Evolutionary conservation across 2,113 vertebrate genomes (phyloP).

Genomic region (Oxyura jamaicensis): DNA sequence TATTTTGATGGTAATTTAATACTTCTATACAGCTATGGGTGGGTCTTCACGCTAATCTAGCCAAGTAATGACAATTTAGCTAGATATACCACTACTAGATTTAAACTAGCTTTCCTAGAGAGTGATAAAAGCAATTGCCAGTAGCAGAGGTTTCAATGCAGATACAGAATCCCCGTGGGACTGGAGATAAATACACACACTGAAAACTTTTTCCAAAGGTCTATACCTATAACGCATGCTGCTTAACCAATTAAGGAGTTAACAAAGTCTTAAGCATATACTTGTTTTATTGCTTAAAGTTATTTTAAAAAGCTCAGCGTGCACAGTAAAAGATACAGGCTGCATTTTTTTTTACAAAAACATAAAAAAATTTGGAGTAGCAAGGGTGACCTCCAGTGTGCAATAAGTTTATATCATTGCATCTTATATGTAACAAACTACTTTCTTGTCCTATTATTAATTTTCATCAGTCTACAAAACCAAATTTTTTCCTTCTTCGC

Average conservation of each 20-base stretch:
- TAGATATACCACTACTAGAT: not conserved
- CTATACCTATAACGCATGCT: not conserved
- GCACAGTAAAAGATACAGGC: not conserved
- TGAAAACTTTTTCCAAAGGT: slow-evolving; percentile 19
- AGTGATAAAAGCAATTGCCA: not conserved
- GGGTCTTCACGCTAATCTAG: not conserved
- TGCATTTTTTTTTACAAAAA: slow-evolving; percentile 52
- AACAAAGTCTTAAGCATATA: not conserved
- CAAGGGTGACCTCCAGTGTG: slow-evolving; percentile 84
- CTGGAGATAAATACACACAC: not conserved
- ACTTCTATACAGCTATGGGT: not conserved
- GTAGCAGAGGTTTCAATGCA: not conserved
- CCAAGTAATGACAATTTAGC: not conserved
- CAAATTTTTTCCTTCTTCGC: not conserved
- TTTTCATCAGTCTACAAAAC: not conserved
- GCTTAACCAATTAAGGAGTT: slow-evolving; percentile 25
- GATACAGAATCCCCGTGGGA: not conserved
- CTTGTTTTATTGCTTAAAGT: not conserved
- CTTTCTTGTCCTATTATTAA: slow-evolving; percentile 12
- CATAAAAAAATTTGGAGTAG: slow-evolving; percentile 72
- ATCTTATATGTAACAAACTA: slow-evolving; percentile 2
- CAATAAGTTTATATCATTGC: slow-evolving; percentile 74
- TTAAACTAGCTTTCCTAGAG: not conserved
- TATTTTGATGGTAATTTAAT: slow-evolving; percentile 18
- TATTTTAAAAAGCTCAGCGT: not conserved